These are phyloP conservation scores for Myocastor coypus DNA, from an alignment of 2,113 vertebrate genomes.

Conservation along the genomic window DNA sequence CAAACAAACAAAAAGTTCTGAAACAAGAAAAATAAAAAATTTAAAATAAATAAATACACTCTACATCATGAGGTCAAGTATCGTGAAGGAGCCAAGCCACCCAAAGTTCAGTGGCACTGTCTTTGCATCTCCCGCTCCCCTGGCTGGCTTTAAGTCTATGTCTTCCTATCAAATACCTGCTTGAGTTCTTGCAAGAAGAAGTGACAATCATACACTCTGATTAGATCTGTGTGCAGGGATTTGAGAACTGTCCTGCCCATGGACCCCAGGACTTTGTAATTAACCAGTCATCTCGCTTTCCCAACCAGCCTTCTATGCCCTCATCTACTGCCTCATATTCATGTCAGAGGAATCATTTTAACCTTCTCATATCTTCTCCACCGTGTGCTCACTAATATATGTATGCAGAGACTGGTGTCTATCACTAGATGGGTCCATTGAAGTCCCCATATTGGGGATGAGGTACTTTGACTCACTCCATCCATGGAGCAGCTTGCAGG, in stretches of 20 bases:
- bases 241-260: not conserved
- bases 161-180: not conserved
- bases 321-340: not conserved
- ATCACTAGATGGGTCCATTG: not conserved
- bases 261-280: not conserved
- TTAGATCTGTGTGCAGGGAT: not conserved
- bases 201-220: not conserved
- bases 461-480: not conserved
- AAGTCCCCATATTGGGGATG: not conserved
- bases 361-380: not conserved
- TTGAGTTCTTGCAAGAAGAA: not conserved
- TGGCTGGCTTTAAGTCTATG: not conserved
- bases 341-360: not conserved
- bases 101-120: not conserved
- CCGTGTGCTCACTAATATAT: not conserved
- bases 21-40: no score
- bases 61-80: not conserved
- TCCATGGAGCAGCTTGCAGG: not conserved
- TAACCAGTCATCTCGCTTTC: not conserved
- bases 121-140: not conserved
- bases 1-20: no score
- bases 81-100: not conserved
- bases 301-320: not conserved
- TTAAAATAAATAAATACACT: not conserved
- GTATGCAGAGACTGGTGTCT: not conserved